Conservation (phyloP, 2,113 vertebrate species). For the Oryzias javanicus region DNA sequence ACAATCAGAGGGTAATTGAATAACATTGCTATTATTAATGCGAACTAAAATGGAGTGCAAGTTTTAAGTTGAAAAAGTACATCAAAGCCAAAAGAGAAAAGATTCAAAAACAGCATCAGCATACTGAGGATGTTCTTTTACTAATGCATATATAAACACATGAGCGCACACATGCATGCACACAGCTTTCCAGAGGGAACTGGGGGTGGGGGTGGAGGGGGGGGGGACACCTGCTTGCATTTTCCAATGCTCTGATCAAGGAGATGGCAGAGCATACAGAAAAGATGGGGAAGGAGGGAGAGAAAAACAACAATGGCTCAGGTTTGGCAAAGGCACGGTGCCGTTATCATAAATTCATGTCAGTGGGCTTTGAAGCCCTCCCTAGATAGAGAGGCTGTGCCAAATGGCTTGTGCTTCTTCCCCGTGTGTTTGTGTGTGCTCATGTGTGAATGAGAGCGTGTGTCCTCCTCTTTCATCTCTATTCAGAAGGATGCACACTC, state of each 20-base stretch:
- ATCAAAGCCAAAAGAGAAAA: conserved; percentile 31
- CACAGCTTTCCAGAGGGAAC: conserved; percentile 48
- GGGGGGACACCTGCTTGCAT: conserved; percentile 64
- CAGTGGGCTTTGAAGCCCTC: conserved; percentile 82
- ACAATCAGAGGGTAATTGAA: conserved; percentile 22
- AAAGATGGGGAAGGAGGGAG: conserved; percentile 54
- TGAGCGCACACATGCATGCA: conserved; percentile 23
- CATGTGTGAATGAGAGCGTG: conserved; percentile 42
- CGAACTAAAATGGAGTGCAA: conserved; percentile 33
- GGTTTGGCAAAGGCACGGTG: conserved; percentile 74
- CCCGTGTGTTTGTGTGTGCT: conserved; percentile 53
- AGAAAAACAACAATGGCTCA: conserved; percentile 78
- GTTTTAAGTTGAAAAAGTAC: conserved; percentile 8
- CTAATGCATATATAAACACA: conserved; percentile 23
- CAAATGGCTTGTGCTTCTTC: conserved; percentile 73
- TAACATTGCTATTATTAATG: conserved; percentile 32
- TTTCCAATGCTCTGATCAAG: conserved; percentile 77
- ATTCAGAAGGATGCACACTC: conserved; percentile 68
- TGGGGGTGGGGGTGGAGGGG: conserved; percentile 9
- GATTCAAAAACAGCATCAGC: conserved; percentile 17
- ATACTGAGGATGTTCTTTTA: conserved; percentile 26
- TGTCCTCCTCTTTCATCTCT: conserved; percentile 69
- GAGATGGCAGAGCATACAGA: conserved; percentile 66
- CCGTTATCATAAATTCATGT: conserved; percentile 81
- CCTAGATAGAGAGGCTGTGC: conserved; percentile 68